A percentile compares a stretch with the other conserved stretches of the same genome.
Evolutionary conservation across 2,113 vertebrate genomes (phyloP).

Genomic region (Corythaixoides concolor): DNA sequence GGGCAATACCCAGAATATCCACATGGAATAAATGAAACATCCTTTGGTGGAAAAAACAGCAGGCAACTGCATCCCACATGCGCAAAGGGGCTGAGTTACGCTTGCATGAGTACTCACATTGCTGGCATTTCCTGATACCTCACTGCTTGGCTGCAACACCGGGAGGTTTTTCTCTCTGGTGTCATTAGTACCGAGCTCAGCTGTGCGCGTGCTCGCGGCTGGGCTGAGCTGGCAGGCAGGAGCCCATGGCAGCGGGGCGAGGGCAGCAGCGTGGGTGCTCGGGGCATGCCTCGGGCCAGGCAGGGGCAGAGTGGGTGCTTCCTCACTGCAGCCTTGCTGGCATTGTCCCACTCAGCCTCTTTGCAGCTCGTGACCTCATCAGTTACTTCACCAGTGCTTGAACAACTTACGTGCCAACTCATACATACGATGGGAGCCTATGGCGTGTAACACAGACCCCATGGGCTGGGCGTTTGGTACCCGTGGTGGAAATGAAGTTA

Average conservation of each 20-base stretch:
- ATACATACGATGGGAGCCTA: accelerated
- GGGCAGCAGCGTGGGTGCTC: accelerated
- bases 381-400: accelerated
- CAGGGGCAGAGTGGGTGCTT: not conserved
- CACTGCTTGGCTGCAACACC: accelerated
- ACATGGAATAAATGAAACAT: not conserved
- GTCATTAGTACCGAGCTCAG: accelerated
- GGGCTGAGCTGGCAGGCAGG: not conserved
- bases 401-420: not conserved
- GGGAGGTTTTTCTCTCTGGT: not conserved
- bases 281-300: accelerated
- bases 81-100: not conserved
- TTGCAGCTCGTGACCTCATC: not conserved
- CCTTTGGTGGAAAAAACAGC: not conserved
- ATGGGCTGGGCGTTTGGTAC: not conserved
- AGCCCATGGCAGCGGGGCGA: not conserved
- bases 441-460: accelerated
- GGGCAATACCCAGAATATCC: not conserved
- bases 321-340: not conserved
- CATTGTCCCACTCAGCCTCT: accelerated
- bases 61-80: accelerated
- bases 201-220: not conserved
- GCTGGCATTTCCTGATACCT: not conserved
- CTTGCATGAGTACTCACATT: not conserved
- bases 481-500: not conserved